A percentile compares a stretch with the other conserved stretches of the same genome.
Evolutionary conservation across 2,797 vertebrate species (phyloP).

Genomic region (Megalops cyprinoides): DNA sequence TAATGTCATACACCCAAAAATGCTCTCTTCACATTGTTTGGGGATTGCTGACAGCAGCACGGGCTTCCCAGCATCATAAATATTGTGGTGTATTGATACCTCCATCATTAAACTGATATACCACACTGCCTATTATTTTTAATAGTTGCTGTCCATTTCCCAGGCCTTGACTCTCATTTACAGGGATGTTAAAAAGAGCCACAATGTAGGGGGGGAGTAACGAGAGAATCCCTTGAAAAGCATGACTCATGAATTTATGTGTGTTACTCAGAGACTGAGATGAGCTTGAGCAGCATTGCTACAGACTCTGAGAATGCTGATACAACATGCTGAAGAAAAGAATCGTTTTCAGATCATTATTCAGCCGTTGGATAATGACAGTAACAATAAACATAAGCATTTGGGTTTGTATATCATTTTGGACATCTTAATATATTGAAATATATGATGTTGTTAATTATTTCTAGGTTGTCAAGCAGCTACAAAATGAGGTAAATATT

Average conservation of each 20-base stretch:
- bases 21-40: neutral
- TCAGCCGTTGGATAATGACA: constrained; percentile 45
- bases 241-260: constrained; percentile 41
- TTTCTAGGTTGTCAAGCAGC: too few species aligned
- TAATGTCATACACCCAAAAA: neutral
- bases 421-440: neutral
- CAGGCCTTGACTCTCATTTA: neutral
- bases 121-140: neutral
- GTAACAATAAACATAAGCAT: too few species aligned
- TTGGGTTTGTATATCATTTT: neutral
- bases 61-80: neutral
- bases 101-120: constrained; percentile 27
- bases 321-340: constrained; percentile 53
- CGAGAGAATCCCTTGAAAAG: constrained; percentile 43
- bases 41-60: neutral
- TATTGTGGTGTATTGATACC: neutral
- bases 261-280: constrained; percentile 44
- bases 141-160: neutral
- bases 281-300: constrained; percentile 37
- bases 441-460: too few species aligned
- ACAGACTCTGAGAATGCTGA: neutral
- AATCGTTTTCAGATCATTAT: constrained; percentile 35
- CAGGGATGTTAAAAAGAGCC: constrained; percentile 11
- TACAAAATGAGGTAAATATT: too few species aligned
- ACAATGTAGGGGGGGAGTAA: constrained; percentile 37